Conservation (phyloP, 2,113 vertebrate genomes). For the Vidua macroura region DNA sequence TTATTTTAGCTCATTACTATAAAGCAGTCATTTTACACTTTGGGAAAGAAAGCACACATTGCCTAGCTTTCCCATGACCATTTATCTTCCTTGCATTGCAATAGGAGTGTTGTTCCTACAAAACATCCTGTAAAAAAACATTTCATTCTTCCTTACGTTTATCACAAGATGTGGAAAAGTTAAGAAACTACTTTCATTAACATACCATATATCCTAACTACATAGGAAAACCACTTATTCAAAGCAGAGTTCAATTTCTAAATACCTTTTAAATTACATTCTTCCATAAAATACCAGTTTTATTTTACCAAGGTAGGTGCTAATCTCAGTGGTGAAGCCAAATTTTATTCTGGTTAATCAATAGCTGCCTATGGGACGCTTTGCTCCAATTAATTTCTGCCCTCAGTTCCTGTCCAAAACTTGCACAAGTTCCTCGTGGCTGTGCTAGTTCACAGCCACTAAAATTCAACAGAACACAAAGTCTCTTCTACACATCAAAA, state of each 20-base stretch:
- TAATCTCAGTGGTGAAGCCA: neutral
- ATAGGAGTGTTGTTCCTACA: neutral
- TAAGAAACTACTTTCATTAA: neutral
- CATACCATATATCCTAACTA: neutral
- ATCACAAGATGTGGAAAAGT: accelerated
- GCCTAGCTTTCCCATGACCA: neutral
- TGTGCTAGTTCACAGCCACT: neutral
- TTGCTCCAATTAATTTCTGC: neutral
- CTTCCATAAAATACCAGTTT: neutral
- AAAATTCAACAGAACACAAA: neutral
- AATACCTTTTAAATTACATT: neutral
- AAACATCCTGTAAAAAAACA: neutral
- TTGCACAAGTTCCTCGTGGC: neutral
- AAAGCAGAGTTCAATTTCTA: neutral
- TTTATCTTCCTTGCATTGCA: neutral
- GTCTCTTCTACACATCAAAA: neutral
- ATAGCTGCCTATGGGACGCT: neutral
- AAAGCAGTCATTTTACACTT: neutral
- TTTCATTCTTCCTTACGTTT: neutral
- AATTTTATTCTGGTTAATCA: neutral
- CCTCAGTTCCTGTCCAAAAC: neutral
- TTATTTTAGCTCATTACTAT: neutral
- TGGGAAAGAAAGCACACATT: neutral
- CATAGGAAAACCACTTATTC: neutral
- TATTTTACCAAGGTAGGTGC: neutral